Evolutionary conservation across 2,797 vertebrate genomes (phyloP).

Genomic region (Pristis pectinata): DNA sequence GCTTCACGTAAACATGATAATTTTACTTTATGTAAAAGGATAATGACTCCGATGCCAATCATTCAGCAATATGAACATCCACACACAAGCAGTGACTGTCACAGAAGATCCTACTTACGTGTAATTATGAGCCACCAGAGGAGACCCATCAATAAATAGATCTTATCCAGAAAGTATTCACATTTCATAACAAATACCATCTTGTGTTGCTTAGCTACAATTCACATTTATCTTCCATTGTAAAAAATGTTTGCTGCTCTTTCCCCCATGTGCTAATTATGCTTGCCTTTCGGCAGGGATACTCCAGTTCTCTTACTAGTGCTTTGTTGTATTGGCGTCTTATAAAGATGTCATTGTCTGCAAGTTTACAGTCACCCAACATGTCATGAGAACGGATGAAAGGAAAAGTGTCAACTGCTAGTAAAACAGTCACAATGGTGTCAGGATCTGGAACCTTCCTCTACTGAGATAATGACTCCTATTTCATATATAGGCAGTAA

Average conservation of each 20-base stretch:
- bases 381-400: background rate
- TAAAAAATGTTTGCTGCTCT: background rate
- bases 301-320: too few relatives aligned
- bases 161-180: background rate
- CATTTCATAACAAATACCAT: background rate
- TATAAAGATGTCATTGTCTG: background rate
- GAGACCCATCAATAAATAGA: background rate
- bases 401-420: background rate
- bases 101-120: background rate
- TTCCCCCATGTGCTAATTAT: background rate
- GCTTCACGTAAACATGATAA: background rate
- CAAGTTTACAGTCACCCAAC: background rate
- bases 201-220: background rate
- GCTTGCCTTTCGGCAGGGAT: background rate
- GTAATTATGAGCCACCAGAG: background rate
- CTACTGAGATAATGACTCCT: background rate
- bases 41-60: background rate
- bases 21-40: background rate
- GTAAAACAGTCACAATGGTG: background rate
- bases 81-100: background rate
- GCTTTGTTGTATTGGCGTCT: background rate
- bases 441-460: background rate
- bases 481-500: background rate
- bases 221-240: background rate
- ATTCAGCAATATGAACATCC: background rate